Evolutionary conservation across 1,140 invertebrate genomes (phyloP).

Genomic region (Drosophila pandora): DNA sequence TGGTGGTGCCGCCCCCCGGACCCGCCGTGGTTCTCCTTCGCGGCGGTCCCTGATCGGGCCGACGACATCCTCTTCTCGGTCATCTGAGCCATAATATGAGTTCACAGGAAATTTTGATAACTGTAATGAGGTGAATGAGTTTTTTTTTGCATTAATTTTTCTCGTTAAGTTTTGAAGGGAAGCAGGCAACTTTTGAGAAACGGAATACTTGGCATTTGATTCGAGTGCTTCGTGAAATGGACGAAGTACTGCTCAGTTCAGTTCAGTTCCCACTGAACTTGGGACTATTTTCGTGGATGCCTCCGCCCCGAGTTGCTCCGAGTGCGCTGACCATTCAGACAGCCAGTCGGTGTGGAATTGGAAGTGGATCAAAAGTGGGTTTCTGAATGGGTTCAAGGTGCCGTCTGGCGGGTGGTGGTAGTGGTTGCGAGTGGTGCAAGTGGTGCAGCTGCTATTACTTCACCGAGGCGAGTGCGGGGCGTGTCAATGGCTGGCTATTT

Average conservation of each 20-base stretch:
- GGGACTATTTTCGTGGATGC: no score
- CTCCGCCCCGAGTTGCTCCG: no score
- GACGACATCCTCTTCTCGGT: constrained; percentile 72
- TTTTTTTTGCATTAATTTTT: not conserved
- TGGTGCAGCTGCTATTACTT: constrained; percentile 34
- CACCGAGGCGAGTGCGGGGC: constrained; percentile 24
- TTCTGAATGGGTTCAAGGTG: constrained; percentile 43
- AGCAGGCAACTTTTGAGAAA: not conserved
- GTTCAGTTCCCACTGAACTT: no score
- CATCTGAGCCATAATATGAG: constrained; percentile 73
- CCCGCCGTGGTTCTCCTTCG: constrained; percentile 35
- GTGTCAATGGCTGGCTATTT: constrained; percentile 80
- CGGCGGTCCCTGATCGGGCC: constrained; percentile 23
- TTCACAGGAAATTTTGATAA: constrained; percentile 72
- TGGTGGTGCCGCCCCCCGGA: constrained; percentile 10
- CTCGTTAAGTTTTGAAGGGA: constrained; percentile 6
- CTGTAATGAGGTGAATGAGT: constrained; percentile 17
- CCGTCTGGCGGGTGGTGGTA: constrained; percentile 5
- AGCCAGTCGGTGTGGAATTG: not conserved
- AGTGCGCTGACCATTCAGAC: not conserved
- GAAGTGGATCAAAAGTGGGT: constrained; percentile 17
- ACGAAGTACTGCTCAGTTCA: no score
- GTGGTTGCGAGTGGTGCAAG: constrained; percentile 15
- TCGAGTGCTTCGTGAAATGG: no score
- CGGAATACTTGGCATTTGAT: not conserved